A percentile compares a stretch with the other conserved stretches of the same genome.
Conservation (phyloP, 1,140 invertebrate species). For the Drosophila willistoni region DNA sequence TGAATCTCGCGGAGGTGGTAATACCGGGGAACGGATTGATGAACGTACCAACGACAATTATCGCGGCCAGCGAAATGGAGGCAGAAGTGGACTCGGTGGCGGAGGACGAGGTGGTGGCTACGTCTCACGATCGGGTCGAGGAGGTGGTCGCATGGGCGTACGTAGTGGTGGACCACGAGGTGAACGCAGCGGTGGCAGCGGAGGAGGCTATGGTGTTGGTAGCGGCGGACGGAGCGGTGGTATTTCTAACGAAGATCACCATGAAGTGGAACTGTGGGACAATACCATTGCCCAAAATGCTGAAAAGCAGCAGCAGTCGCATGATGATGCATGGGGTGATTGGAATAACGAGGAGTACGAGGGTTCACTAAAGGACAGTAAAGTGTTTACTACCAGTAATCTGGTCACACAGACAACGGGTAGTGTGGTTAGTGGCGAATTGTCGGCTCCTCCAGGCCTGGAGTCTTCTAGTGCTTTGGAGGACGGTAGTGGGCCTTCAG, state of each 20-base stretch:
- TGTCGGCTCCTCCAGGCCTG: constrained; percentile 79
- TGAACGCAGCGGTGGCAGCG: constrained; percentile 84
- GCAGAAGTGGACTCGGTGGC: constrained; percentile 53
- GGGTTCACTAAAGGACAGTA: constrained; percentile 95
- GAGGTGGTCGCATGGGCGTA: constrained; percentile 84
- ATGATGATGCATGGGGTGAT: constrained; percentile 85
- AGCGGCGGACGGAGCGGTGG: constrained; percentile 83
- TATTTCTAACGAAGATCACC: constrained; percentile 77
- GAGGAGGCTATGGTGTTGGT: constrained; percentile 84
- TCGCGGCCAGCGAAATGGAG: constrained; percentile 82
- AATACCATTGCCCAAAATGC: constrained; percentile 79
- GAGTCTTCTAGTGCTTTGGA: constrained; percentile 49
- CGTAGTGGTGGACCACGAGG: constrained; percentile 81
- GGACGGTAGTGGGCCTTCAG: constrained; percentile 38
- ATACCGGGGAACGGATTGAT: constrained; percentile 85
- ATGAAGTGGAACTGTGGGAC: constrained; percentile 85
- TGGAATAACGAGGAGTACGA: constrained; percentile 98
- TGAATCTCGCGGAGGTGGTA: constrained; percentile 83
- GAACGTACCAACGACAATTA: constrained; percentile 74
- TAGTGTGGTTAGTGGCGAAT: constrained; percentile 64
- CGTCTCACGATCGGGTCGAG: constrained; percentile 83
- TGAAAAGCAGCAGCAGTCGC: constrained; percentile 75
- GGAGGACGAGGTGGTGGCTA: constrained; percentile 83
- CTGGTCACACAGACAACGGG: constrained; percentile 67
- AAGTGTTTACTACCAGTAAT: constrained; percentile 93